Evolutionary conservation across 2,113 vertebrate genomes (phyloP), one percentile per base, ranked within the genome.

Genomic region (Balaenoptera acutorostrata): DNA sequence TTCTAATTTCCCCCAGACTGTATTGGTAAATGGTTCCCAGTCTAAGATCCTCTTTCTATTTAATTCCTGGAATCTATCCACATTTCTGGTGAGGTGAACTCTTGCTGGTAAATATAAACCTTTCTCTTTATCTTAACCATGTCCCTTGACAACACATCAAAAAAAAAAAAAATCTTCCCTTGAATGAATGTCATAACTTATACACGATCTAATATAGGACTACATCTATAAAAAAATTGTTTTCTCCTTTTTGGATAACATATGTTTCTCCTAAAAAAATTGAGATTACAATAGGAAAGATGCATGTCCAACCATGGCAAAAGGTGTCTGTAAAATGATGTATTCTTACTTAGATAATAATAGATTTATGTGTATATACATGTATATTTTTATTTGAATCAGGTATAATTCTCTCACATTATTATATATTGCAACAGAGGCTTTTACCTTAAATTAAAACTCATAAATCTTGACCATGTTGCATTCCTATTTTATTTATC

Each of bases 401-500:
- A 87, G 29, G 39, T 86, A 68, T 2, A 87, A 63, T 63, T 77
- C 13, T 68, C 31, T 80, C 77, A n/a, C 11, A 49, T 77, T n/a
- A 66, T 85, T 81, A 41, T 49, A 68, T 68, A 71, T 59, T 85
- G 9, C 11, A 90, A 31, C 33, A 44, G 9, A 83, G 21, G 18
- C 4, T 66, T 96, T 95, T 92, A 63, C 11, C 20, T 52, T 89
- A 90, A 95, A 87, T 94, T 94, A 93, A 89, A 84, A 75, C 25
- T 86, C 46, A 85, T 49, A 63, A 81, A 90, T 90, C 27, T 77
- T 91, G 13, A 83, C 18, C 36, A 21, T 77, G 21, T 72, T 72
- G 8, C 0, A 77, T 92, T 90, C 11, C 69, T 68, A 69, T 52
- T 82, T 96, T 68, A 68, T 52, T 82, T 97, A 33, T 41, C 31